Percentiles rank a stretch among this genome's conserved stretches.
phyloP scores from a whole-genome alignment of 2,888 invertebrate species.

The Melieria omissa region DNA sequence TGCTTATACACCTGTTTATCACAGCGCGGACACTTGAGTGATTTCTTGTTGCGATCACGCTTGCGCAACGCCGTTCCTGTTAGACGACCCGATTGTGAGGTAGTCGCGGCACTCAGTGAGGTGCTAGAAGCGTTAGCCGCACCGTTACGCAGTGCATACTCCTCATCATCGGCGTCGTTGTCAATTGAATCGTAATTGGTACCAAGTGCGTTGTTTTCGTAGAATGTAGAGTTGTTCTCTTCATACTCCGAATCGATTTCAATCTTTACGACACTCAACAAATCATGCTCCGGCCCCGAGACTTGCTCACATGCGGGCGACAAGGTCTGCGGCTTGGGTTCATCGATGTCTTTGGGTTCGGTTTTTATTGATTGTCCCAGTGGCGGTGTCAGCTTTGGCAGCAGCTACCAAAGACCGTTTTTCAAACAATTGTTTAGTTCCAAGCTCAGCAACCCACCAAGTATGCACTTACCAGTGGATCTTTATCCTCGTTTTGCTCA shows the following conservation, averaged over 20 bases:
- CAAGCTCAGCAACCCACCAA: neutral
- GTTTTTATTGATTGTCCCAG: slow-evolving; percentile 42
- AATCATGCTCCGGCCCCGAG: slow-evolving; percentile 6
- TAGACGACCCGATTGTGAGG: slow-evolving; percentile 3
- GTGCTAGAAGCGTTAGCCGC: slow-evolving; percentile 39
- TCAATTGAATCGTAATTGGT: slow-evolving; percentile 26
- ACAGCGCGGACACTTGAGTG: slow-evolving; percentile 47
- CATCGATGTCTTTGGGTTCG: slow-evolving; percentile 40
- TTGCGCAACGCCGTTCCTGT: slow-evolving; percentile 30
- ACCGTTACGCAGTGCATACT: slow-evolving; percentile 33
- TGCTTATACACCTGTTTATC: slow-evolving; percentile 59
- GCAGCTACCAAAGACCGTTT: slow-evolving; percentile 34
- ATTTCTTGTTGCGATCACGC: slow-evolving; percentile 46
- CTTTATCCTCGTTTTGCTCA: slow-evolving; percentile 39
- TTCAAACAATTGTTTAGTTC: neutral
- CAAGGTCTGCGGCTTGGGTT: slow-evolving; percentile 31
- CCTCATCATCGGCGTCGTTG: slow-evolving; percentile 40
- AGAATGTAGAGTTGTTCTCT: slow-evolving; percentile 24
- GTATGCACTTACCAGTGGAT: slow-evolving; percentile 43
- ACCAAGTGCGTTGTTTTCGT: slow-evolving; percentile 31
- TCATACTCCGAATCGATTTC: slow-evolving; percentile 36
- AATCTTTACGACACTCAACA: slow-evolving; percentile 25
- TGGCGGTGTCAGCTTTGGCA: slow-evolving; percentile 43
- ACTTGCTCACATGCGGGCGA: slow-evolving; percentile 17
- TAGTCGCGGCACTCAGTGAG: slow-evolving; percentile 19